A percentile compares a stretch with the other conserved stretches of the same genome.
Conservation (phyloP, 37 sponge, comb jelly and placozoan genomes). For the Amphimedon queenslandica region DNA sequence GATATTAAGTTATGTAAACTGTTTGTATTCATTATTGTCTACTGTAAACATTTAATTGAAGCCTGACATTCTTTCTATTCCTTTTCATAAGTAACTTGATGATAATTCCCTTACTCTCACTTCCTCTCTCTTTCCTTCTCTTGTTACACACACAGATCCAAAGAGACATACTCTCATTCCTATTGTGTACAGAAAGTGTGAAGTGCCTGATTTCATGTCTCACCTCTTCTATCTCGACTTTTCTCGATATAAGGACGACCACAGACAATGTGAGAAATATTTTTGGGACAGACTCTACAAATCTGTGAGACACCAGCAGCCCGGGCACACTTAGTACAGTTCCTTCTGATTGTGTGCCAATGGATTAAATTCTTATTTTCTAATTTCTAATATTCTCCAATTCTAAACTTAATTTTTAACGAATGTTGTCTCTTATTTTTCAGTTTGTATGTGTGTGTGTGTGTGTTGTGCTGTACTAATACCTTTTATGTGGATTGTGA, state of each 20-base stretch:
- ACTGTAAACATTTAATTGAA: background rate
- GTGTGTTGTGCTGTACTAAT: no score
- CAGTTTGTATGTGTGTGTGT: no score
- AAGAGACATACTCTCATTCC: conserved; percentile 53
- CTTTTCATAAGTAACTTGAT: background rate
- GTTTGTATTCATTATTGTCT: background rate
- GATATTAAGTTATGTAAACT: background rate
- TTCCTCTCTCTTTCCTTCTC: background rate
- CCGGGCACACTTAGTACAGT: no score
- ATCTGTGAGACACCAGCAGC: background rate
- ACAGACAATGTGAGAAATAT: conserved; percentile 28
- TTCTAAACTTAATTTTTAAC: no score
- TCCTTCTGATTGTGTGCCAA: no score
- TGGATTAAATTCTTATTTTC: no score
- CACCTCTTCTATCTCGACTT: conserved; percentile 56
- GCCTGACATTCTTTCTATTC: background rate
- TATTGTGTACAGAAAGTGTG: conserved; percentile 52
- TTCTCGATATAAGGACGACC: conserved; percentile 24
- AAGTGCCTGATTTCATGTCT: conserved; percentile 48
- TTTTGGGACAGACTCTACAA: conserved; percentile 61
- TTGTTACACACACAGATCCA: conserved; percentile 30
- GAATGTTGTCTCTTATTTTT: no score
- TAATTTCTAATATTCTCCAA: no score
- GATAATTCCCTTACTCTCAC: no score
- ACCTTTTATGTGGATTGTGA: no score